Evolutionary conservation across 35 echinoderm and acorn worm genomes (phyloP), one percentile per base, ranked within the genome.

Genomic region (Acanthaster planci): DNA sequence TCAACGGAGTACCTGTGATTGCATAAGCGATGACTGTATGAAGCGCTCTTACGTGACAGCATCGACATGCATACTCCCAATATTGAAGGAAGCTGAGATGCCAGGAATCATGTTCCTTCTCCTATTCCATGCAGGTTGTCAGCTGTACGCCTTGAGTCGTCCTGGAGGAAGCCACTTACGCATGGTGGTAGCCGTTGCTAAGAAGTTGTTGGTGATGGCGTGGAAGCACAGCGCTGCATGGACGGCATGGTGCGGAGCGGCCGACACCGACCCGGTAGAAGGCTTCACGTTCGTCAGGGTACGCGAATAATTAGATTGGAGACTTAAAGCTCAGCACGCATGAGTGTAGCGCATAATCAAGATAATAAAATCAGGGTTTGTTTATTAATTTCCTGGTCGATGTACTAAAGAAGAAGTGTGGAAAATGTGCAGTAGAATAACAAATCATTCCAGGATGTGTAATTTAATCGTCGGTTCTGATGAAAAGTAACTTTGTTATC

Each of bases 211-310:
- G 2, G 87, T 97, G 1, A 82, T 97, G 91, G 93, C 95, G 17
- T 97, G 95, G 95, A 97, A 97, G 84, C 95, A 97, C 80, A 97
- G 89, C 40, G 91, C 88, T 4, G 95, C 95, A 1, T 97, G 95
- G 95, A 90, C 95, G 8, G 91, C 95, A 0, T 97, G 95, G 95
- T 97, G 95, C 52, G 93, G 79, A 55, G 87, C 85, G 5, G 95
- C 91, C 18, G 95, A 97, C 37, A 97, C 95, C 3, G 95, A 97
- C 53, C 92, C 95, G 1, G 85, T 97, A 5, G 95, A 97, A 80
- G 95, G 95, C 22, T 97, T 97, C 77, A 87, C 90, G 35, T 97
- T 90, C 75, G 82, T 93, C 34, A 90, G 91, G 80, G 95, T 97
- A 84, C 50, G 80, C 55, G 31, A 35, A 1, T 44, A 14, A 9